Conservation (phyloP, 2,888 invertebrate species). For the Adelphocoris suturalis region DNA sequence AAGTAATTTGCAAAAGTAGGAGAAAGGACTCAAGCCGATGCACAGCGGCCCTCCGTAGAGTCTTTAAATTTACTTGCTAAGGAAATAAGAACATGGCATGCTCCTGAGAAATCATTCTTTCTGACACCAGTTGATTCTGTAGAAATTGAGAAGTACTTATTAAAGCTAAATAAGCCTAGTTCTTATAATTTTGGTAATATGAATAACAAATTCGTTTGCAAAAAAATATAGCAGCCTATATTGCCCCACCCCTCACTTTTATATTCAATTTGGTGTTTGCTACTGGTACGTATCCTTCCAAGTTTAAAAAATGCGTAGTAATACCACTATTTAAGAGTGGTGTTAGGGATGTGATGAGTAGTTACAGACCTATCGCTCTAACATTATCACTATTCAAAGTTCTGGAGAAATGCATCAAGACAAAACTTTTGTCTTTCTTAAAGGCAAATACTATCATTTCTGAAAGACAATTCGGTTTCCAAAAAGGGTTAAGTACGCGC, state of each 20-base stretch:
- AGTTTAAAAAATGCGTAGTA: background rate
- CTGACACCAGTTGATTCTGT: background rate
- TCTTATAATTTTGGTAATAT: slow-evolving; percentile 1
- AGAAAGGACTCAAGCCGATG: background rate
- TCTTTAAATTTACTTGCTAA: background rate
- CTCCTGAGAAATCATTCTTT: background rate
- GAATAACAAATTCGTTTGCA: background rate
- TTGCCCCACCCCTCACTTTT: background rate
- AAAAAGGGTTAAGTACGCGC: no score
- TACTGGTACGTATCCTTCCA: background rate
- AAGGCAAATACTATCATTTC: no score
- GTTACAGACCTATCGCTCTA: no score
- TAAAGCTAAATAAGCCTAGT: slow-evolving; percentile 14
- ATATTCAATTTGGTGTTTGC: background rate
- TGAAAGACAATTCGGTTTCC: no score
- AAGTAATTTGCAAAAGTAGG: background rate
- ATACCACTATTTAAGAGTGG: background rate
- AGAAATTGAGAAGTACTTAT: background rate
- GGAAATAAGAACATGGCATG: background rate
- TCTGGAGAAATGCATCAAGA: no score
- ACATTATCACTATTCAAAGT: no score
- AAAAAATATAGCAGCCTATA: slow-evolving; percentile 30
- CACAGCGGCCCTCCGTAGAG: no score
- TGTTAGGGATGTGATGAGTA: no score
- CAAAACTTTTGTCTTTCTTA: no score